These are phyloP conservation scores for Carassius carassius DNA, from an alignment of 2,113 vertebrate genomes.

Conservation along the genomic window DNA sequence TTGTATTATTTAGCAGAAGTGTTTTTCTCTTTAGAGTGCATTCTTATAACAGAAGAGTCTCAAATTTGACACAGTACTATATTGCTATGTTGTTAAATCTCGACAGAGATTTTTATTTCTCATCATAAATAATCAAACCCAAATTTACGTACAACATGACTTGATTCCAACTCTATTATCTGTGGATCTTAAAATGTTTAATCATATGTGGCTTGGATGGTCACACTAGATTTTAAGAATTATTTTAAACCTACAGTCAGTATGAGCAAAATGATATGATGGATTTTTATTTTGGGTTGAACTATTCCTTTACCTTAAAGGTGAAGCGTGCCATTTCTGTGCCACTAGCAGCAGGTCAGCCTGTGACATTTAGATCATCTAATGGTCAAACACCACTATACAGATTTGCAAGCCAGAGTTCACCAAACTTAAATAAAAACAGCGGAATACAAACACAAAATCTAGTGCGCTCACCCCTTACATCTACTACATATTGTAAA, in stretches of 20 bases:
- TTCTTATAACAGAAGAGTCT: not conserved
- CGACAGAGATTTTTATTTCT: not conserved
- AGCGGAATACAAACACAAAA: not conserved
- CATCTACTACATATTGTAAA: too few relatives aligned
- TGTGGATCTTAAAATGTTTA: not conserved
- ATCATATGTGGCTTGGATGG: too few relatives aligned
- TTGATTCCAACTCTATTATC: not conserved
- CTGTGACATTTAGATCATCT: not conserved
- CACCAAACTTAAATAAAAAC: not conserved
- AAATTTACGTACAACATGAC: not conserved
- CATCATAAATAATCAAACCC: not conserved
- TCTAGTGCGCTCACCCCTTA: not conserved
- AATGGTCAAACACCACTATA: not conserved
- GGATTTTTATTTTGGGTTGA: not conserved
- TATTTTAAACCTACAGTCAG: too few relatives aligned
- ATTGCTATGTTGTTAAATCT: not conserved
- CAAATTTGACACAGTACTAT: not conserved
- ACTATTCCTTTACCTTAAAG: not conserved
- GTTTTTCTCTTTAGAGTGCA: not conserved
- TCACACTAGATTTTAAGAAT: not conserved
- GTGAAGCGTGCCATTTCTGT: not conserved
- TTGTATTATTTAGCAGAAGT: constrained; percentile 45
- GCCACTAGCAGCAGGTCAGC: not conserved
- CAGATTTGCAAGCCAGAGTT: not conserved
- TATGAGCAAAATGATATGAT: not conserved